phyloP scores from a whole-genome alignment of 2,113 vertebrate species.

The Emydura subglobosa region DNA sequence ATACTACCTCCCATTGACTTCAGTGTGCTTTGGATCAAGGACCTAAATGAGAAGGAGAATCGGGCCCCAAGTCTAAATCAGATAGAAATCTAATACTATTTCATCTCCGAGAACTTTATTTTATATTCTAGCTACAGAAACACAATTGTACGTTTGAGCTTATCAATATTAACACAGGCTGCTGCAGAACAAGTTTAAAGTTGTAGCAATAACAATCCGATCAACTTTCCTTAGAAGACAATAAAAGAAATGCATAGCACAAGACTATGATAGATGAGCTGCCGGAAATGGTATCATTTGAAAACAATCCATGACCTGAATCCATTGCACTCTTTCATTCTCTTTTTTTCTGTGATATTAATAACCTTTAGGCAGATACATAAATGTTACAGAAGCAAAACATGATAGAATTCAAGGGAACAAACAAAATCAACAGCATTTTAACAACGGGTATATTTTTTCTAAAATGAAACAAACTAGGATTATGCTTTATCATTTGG shows the following conservation, averaged over 20 bases:
- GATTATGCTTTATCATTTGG: not conserved
- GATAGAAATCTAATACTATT: fast-evolving
- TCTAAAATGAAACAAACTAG: not conserved
- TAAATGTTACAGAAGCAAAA: not conserved
- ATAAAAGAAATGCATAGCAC: not conserved
- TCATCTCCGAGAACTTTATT: not conserved
- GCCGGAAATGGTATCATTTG: not conserved
- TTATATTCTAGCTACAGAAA: slow-evolving; percentile 31
- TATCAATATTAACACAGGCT: not conserved
- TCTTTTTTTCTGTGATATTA: not conserved
- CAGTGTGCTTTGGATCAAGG: not conserved
- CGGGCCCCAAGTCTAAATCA: fast-evolving
- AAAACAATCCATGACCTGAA: slow-evolving; percentile 34
- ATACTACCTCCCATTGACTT: not conserved
- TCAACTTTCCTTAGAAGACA: not conserved
- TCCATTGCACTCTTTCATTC: not conserved
- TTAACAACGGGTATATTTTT: not conserved
- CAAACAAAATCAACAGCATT: not conserved
- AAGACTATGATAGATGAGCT: not conserved
- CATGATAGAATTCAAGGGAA: not conserved
- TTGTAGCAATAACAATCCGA: not conserved
- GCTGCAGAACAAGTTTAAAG: not conserved
- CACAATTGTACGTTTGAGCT: not conserved
- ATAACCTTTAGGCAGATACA: not conserved
- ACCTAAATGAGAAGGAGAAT: not conserved